Conservation (phyloP, 1,140 invertebrate species). For the Drosophila arizonae region DNA sequence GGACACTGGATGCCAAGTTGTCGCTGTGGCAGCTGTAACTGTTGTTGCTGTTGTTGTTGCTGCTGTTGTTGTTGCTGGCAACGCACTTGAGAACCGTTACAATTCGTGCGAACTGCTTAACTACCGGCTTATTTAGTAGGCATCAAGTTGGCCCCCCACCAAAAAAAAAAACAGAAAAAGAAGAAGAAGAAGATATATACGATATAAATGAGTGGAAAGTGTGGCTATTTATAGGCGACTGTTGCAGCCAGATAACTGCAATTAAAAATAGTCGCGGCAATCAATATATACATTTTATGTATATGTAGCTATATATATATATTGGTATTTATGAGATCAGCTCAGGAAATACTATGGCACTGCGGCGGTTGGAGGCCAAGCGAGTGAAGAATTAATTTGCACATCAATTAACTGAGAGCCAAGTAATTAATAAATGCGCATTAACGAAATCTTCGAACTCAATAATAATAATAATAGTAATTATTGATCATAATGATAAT, state of each 20-base stretch:
- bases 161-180: not conserved
- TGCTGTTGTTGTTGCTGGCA: slow-evolving; percentile 11
- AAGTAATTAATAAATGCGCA: slow-evolving; percentile 34
- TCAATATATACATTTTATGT: not conserved
- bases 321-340: slow-evolving; percentile 31
- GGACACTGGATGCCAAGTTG: slow-evolving; percentile 32
- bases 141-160: not conserved
- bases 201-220: slow-evolving; percentile 22
- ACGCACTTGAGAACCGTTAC: slow-evolving; percentile 57
- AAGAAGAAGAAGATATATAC: not conserved
- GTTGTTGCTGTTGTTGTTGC: slow-evolving; percentile 7
- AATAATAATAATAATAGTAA: slow-evolving; percentile 1
- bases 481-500: slow-evolving; percentile 16
- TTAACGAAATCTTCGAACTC: slow-evolving; percentile 1
- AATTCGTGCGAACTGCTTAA: slow-evolving; percentile 48
- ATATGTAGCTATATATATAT: not conserved
- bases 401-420: slow-evolving; percentile 35
- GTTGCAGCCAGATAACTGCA: slow-evolving; percentile 14
- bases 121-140: slow-evolving; percentile 27
- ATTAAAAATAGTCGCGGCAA: not conserved
- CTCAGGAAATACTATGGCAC: slow-evolving; percentile 24
- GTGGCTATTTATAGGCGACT: slow-evolving; percentile 40
- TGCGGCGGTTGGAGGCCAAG: not conserved
- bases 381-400: slow-evolving; percentile 35
- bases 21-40: slow-evolving; percentile 22